A percentile compares a stretch with the other conserved stretches of the same genome.
These are phyloP conservation scores for Ypsolopha sequella DNA, from an alignment of 2,888 invertebrate genomes.

Conservation along the genomic window DNA sequence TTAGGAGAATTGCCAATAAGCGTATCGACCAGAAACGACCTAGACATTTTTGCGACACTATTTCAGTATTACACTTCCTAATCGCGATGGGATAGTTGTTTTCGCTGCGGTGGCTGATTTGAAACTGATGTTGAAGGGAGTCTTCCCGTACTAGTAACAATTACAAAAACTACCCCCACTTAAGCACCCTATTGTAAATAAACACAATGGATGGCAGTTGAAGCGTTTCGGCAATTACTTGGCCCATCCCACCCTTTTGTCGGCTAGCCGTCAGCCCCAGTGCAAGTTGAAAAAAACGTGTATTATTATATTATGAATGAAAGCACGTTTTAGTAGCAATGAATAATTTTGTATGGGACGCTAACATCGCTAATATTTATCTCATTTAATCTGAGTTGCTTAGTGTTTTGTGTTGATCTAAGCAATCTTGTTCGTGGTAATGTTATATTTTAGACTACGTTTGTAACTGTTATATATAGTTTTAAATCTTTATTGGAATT, in stretches of 20 bases:
- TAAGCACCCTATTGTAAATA: slow-evolving; percentile 64
- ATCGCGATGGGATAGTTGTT: slow-evolving; percentile 10
- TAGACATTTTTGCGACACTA: slow-evolving; percentile 72
- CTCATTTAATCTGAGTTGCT: slow-evolving; percentile 66
- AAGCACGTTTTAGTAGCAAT: slow-evolving; percentile 62
- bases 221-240: slow-evolving; percentile 70
- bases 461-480: not conserved
- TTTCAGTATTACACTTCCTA: not conserved
- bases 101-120: slow-evolving; percentile 29
- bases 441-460: not conserved
- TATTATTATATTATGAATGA: slow-evolving; percentile 50
- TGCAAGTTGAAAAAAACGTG: slow-evolving; percentile 36
- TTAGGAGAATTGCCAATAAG: slow-evolving; percentile 76
- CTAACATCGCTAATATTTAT: slow-evolving; percentile 63
- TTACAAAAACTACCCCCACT: slow-evolving; percentile 71
- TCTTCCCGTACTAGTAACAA: slow-evolving; percentile 50
- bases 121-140: slow-evolving; percentile 45
- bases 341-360: slow-evolving; percentile 66
- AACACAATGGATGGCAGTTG: slow-evolving; percentile 64
- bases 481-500: no score
- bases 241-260: slow-evolving; percentile 69
- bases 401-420: slow-evolving; percentile 19
- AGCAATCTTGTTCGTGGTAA: slow-evolving; percentile 14
- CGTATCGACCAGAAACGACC: slow-evolving; percentile 86
- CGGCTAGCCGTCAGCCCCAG: slow-evolving; percentile 61